These are phyloP conservation scores for Thaumetopoea pityocampa DNA, from an alignment of 1,140 invertebrate species.

Conservation along the genomic window DNA sequence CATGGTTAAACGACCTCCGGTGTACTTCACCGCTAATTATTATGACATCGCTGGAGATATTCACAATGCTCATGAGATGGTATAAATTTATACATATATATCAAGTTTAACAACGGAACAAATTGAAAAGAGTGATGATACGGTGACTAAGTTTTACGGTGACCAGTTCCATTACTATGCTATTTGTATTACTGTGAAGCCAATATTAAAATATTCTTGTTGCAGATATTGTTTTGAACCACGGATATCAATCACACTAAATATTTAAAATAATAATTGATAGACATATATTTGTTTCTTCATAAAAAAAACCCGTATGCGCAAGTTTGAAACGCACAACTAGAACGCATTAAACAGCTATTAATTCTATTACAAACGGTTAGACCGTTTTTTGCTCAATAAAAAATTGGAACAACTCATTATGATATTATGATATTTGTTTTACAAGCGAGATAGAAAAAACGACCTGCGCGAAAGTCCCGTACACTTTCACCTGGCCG, in stretches of 20 bases:
- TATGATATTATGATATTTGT: slow-evolving; percentile 6
- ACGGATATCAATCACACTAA: too few species aligned
- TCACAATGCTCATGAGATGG: too few species aligned
- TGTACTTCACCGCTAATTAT: not conserved
- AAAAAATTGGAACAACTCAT: slow-evolving; percentile 5
- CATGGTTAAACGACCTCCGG: slow-evolving; percentile 12
- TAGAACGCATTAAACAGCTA: slow-evolving; percentile 9
- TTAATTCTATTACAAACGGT: slow-evolving; percentile 4
- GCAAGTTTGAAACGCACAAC: slow-evolving; percentile 2
- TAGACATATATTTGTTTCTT: not conserved
- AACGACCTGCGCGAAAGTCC: slow-evolving; percentile 20
- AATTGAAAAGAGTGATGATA: too few species aligned
- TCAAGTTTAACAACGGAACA: too few species aligned
- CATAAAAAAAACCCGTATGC: slow-evolving; percentile 14
- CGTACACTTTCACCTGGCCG: slow-evolving; percentile 26
- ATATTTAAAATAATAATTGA: not conserved
- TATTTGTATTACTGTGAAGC: too few species aligned
- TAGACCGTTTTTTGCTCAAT: slow-evolving; percentile 9
- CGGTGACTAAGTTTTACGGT: too few species aligned
- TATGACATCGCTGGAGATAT: slow-evolving; percentile 3
- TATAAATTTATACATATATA: too few species aligned
- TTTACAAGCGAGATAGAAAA: slow-evolving; percentile 13
- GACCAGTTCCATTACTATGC: too few species aligned
- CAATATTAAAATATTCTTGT: too few species aligned
- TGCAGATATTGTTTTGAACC: too few species aligned